Conservation (phyloP, 2,888 invertebrate genomes). For the Caenorhabditis macrosperma region DNA sequence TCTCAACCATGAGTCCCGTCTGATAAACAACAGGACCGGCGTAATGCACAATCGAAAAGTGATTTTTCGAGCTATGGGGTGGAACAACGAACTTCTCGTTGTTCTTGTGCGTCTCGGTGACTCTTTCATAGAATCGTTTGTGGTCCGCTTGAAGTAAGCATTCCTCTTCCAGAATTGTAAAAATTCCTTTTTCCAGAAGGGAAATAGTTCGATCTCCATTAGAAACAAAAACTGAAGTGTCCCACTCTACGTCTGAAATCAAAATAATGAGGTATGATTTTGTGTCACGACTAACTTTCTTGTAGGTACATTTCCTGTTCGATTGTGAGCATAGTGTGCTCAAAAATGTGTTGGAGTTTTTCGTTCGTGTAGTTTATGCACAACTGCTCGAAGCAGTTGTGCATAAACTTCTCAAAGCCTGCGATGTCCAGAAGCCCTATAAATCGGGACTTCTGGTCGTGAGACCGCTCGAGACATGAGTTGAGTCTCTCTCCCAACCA, state of each 20-base stretch:
- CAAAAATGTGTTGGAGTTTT: constrained; percentile 98
- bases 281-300: constrained; percentile 83
- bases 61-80: constrained; percentile 85
- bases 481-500: constrained; percentile 99
- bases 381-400: constrained; percentile 98
- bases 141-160: constrained; percentile 99
- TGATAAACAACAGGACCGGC: constrained; percentile 89
- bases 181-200: constrained; percentile 98
- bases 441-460: constrained; percentile 98
- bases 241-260: constrained; percentile 90
- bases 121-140: constrained; percentile 97
- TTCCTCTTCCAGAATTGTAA: constrained; percentile 98
- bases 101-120: constrained; percentile 93
- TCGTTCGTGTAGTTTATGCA: constrained; percentile 99
- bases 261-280: not conserved
- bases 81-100: constrained; percentile 93
- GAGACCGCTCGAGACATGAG: constrained; percentile 93
- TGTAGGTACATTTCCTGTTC: constrained; percentile 98
- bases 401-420: constrained; percentile 84
- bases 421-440: constrained; percentile 99
- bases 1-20: constrained; percentile 97
- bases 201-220: constrained; percentile 99
- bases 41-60: constrained; percentile 86
- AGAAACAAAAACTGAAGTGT: constrained; percentile 98
- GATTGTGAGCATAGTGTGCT: constrained; percentile 99